Percentiles rank a stretch among this genome's conserved stretches.
Conservation (phyloP, 2,797 vertebrate genomes). For the Alca torda region DNA sequence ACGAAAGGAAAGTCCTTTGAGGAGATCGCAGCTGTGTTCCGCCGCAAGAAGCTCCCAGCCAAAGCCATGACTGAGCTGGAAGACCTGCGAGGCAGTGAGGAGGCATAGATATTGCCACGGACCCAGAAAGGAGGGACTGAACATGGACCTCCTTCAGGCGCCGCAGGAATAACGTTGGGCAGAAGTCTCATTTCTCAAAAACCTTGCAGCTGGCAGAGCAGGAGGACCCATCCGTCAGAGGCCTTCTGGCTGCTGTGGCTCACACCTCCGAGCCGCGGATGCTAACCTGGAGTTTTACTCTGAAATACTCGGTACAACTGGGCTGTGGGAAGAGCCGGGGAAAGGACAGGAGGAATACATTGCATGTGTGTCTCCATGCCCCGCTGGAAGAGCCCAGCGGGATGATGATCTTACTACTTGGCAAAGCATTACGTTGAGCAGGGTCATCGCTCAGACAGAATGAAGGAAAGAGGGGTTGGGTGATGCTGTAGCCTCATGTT, state of each 20-base stretch:
- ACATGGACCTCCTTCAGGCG: neutral
- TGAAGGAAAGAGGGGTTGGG: neutral
- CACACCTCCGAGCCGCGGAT: neutral
- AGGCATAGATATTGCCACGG: slow-evolving; percentile 65
- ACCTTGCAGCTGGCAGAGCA: slow-evolving; percentile 1
- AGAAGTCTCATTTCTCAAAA: slow-evolving; percentile 17
- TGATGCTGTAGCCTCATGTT: neutral
- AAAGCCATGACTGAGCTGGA: slow-evolving; percentile 81
- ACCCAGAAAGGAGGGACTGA: neutral
- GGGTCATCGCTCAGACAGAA: neutral
- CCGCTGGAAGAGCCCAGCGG: neutral
- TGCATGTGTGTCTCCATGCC: neutral
- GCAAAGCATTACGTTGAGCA: neutral
- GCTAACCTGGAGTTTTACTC: neutral
- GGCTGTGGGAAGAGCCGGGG: neutral
- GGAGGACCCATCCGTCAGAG: neutral
- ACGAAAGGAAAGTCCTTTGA: slow-evolving; percentile 95
- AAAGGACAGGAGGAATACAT: neutral
- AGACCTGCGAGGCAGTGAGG: slow-evolving; percentile 77
- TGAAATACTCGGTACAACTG: neutral
- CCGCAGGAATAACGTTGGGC: neutral
- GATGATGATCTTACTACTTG: neutral
- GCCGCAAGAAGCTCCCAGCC: slow-evolving; percentile 66
- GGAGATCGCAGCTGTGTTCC: slow-evolving; percentile 89
- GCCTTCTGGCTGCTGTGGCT: neutral